Evolutionary conservation across 2,888 invertebrate species (phyloP).

Genomic region (Aphidoletes aphidimyza): DNA sequence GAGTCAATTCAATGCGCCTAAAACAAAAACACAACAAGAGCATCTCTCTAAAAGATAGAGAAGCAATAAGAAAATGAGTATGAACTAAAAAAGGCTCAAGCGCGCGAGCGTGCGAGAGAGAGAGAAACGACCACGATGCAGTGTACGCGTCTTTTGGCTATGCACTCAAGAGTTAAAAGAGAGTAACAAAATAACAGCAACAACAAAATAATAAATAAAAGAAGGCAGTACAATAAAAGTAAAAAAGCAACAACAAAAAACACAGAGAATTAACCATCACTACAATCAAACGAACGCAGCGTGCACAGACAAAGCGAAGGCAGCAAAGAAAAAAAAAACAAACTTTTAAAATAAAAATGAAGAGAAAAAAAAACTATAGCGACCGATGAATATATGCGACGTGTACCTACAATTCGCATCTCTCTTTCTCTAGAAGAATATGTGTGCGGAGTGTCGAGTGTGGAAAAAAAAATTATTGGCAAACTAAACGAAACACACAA

Average conservation of each 20-base stretch:
- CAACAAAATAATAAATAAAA: no score
- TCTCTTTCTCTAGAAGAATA: conserved; percentile 8
- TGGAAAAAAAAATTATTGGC: conserved; percentile 32
- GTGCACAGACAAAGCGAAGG: conserved; percentile 6
- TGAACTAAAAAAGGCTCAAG: no score
- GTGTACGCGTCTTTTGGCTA: conserved; percentile 47
- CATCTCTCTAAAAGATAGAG: conserved; percentile 24
- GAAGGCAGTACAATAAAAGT: neutral
- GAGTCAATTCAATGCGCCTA: conserved; percentile 20
- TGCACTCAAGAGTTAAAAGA: conserved; percentile 17
- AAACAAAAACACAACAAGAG: conserved; percentile 27
- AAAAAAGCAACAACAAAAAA: neutral
- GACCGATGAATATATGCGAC: conserved; percentile 28
- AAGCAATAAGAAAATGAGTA: neutral
- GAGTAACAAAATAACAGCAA: conserved; percentile 36
- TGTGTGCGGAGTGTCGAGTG: conserved; percentile 44
- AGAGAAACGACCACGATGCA: neutral
- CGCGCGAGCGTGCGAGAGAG: neutral
- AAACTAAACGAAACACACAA: conserved; percentile 35
- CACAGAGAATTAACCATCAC: conserved; percentile 39
- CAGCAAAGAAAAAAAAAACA: neutral
- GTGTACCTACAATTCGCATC: conserved; percentile 51
- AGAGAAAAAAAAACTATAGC: conserved; percentile 2
- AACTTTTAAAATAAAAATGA: neutral
- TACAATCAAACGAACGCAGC: conserved; percentile 49